Conservation (phyloP, 2,888 invertebrate genomes). For the Cheilosia grossa region DNA sequence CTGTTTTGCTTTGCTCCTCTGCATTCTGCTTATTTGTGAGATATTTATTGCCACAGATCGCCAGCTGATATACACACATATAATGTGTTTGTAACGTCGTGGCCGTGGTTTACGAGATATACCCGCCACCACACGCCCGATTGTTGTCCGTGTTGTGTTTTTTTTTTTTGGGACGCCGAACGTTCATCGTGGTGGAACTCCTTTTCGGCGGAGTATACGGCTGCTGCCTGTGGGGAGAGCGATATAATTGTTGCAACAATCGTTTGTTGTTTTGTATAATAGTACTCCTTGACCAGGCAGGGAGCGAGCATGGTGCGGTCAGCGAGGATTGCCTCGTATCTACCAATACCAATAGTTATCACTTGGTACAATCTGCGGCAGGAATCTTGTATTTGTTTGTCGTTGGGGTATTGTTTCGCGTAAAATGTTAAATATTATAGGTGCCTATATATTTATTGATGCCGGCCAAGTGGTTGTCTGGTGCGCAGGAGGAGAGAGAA, state of each 20-base stretch:
- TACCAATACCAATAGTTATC: constrained; percentile 74
- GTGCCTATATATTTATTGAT: constrained; percentile 59
- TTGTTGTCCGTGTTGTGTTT: constrained; percentile 47
- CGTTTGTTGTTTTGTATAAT: constrained; percentile 25
- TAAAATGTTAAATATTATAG: constrained; percentile 71
- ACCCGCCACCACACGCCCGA: constrained; percentile 54
- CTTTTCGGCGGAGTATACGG: constrained; percentile 53
- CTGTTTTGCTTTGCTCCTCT: constrained; percentile 78
- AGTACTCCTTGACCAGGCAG: constrained; percentile 31
- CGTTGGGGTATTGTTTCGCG: constrained; percentile 72
- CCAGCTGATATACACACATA: constrained; percentile 83
- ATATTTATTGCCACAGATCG: constrained; percentile 84
- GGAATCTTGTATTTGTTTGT: constrained; percentile 75
- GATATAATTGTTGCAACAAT: constrained; percentile 76
- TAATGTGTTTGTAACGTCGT: constrained; percentile 78
- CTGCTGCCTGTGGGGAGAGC: constrained; percentile 60
- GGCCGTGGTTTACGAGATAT: constrained; percentile 74
- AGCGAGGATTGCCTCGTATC: constrained; percentile 43
- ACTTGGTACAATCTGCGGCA: constrained; percentile 70
- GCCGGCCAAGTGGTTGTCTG: constrained; percentile 22
- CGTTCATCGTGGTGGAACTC: constrained; percentile 42
- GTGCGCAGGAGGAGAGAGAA: neutral
- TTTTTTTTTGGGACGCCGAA: constrained; percentile 47
- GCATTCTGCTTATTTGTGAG: constrained; percentile 84
- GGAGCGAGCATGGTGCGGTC: constrained; percentile 17